Evolutionary conservation across 2,113 vertebrate genomes (phyloP), one percentile per base, ranked within the genome.

Genomic region (Pyxicephalus adspersus): DNA sequence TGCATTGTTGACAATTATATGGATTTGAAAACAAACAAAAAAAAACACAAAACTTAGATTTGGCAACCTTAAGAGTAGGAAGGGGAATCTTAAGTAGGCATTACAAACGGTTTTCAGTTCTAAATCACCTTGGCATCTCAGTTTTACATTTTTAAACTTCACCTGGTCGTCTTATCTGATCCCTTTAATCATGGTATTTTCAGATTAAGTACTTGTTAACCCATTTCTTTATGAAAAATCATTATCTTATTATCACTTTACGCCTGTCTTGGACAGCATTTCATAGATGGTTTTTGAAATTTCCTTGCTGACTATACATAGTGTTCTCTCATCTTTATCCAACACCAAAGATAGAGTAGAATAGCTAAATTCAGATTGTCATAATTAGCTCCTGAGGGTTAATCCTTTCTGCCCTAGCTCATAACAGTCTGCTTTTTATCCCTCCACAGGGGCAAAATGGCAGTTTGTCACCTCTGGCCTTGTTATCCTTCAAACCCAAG

Each of bases 351-450:
- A 80, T 54, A 19, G 19, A 64, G 60, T 55, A 22, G 1, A 19
- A 60, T 57, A 64, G 28, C 68, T 54, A 64, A 54, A 64, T 72
- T 64, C 78, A 65, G 68, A 29, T 74, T 74, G 60, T 63, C 68
- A 74, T 81, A 81, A 81, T 81, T 81, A 74, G 79, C 68, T 74
- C 71, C 68, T 26, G 79, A 81, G 68, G 79, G 45, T 81, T 73
- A 64, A 72, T 74, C 68, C 68, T 60, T 65, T 20, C 68, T 74
- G 79, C 79, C 79, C 60, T 19, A 22, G 25, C 34, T 63, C 9
- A 31, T 31, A 73, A 22, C 26, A 60, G 28, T 17, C 64, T 4
- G n/a, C 79, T 65, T 73, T 64, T 25, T 72, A 64, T 81, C 34
- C 63, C 60, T 81, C 79, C 28, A 38, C 20, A 23, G 68, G 79